Evolutionary conservation across 2,888 invertebrate species (phyloP).

Genomic region (Sipha maydis): DNA sequence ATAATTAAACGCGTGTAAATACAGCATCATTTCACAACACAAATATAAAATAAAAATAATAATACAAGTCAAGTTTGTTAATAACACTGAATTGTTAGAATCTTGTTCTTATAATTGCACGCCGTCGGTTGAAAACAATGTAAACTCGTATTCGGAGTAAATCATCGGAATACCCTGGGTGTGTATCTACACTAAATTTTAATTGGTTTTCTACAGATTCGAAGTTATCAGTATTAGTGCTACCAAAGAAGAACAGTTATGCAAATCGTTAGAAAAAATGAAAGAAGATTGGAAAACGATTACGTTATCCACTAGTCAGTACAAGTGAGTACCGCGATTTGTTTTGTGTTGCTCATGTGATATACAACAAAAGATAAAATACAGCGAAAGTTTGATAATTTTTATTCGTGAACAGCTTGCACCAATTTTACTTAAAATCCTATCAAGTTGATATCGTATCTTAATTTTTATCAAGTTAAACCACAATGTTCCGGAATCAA

Average conservation of each 20-base stretch:
- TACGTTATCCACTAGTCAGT: slow-evolving; percentile 75
- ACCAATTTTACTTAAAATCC: no score
- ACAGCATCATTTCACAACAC: not conserved
- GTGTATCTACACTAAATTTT: no score
- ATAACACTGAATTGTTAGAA: not conserved
- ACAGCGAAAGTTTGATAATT: no score
- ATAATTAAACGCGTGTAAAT: slow-evolving; percentile 6
- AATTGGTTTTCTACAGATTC: slow-evolving; percentile 66
- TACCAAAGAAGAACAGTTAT: slow-evolving; percentile 80
- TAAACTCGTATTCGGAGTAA: not conserved
- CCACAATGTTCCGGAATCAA: no score
- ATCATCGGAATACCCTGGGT: no score
- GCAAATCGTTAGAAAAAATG: slow-evolving; percentile 81
- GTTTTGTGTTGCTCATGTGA: no score
- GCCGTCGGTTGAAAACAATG: not conserved
- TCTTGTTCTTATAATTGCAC: not conserved
- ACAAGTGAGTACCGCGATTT: slow-evolving; percentile 65
- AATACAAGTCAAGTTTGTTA: not conserved
- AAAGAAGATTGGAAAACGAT: slow-evolving; percentile 83
- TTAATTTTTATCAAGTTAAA: no score
- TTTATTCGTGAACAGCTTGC: no score
- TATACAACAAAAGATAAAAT: no score
- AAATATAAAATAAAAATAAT: not conserved
- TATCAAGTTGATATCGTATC: no score
- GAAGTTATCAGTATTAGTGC: slow-evolving; percentile 87